Percentiles rank a stretch among this genome's conserved stretches.
These are phyloP conservation scores for Drosophila recens DNA, from an alignment of 2,888 invertebrate genomes.

Conservation along the genomic window DNA sequence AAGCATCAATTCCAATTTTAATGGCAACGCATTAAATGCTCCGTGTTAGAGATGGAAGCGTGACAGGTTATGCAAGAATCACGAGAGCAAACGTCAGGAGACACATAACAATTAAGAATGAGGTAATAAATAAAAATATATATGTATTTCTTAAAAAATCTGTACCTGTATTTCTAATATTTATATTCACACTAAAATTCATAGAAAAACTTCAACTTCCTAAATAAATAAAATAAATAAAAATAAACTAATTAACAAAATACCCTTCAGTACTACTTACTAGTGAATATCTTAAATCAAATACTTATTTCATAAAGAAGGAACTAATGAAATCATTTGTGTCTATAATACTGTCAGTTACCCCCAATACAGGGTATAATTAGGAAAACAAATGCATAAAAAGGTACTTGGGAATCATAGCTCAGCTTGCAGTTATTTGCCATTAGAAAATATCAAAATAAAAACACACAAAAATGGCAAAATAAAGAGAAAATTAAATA, in stretches of 20 bases:
- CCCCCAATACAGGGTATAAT: background rate
- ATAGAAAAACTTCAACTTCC: too few relatives aligned
- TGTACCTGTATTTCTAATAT: too few relatives aligned
- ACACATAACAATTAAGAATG: background rate
- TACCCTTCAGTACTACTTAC: too few relatives aligned
- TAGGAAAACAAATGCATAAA: conserved; percentile 4
- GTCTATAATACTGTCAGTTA: too few relatives aligned
- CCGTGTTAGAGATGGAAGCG: background rate
- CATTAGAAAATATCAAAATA: conserved; percentile 50
- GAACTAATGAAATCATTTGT: too few relatives aligned
- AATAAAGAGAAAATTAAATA: conserved; percentile 17
- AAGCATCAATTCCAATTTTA: conserved; percentile 17
- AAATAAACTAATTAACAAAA: too few relatives aligned
- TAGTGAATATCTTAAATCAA: too few relatives aligned
- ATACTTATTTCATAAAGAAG: too few relatives aligned
- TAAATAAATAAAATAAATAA: too few relatives aligned
- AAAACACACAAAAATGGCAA: conserved; percentile 35
- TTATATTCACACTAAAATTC: too few relatives aligned
- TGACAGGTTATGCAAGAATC: background rate
- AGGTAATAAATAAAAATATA: background rate
- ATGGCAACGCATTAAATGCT: conserved; percentile 11
- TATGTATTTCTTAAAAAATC: too few relatives aligned
- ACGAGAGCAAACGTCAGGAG: background rate
- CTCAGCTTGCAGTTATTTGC: conserved; percentile 34
- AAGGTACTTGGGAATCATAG: background rate